A percentile compares a stretch with the other conserved stretches of the same genome.
Conservation (phyloP, 2,797 vertebrate species). For the Psittacula derbiana region DNA sequence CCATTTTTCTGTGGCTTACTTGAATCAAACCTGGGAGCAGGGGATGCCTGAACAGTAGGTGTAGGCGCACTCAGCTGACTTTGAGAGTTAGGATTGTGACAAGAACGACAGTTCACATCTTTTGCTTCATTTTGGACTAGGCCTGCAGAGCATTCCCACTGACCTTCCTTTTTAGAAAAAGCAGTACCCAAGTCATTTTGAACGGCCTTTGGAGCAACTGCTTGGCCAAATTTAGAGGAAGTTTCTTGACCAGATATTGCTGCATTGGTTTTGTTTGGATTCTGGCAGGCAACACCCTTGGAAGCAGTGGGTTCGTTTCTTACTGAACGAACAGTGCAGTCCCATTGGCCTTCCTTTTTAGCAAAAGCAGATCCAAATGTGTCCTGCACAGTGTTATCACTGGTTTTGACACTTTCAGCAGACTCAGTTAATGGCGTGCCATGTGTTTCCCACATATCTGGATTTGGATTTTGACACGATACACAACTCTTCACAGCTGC, state of each 20-base stretch:
- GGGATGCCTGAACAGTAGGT: neutral
- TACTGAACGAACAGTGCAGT: slow-evolving; percentile 81
- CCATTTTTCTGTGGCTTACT: slow-evolving; percentile 69
- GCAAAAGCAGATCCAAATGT: slow-evolving; percentile 75
- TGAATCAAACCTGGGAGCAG: slow-evolving; percentile 44
- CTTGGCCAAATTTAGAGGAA: slow-evolving; percentile 62
- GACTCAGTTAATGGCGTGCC: slow-evolving; percentile 20
- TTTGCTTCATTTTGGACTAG: slow-evolving; percentile 81
- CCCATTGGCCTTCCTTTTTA: slow-evolving; percentile 87
- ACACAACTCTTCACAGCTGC: slow-evolving; percentile 76
- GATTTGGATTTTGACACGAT: slow-evolving; percentile 79
- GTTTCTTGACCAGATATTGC: slow-evolving; percentile 20
- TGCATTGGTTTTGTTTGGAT: slow-evolving; percentile 40
- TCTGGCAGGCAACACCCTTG: slow-evolving; percentile 72
- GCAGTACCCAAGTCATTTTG: slow-evolving; percentile 72
- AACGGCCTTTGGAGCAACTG: slow-evolving; percentile 40
- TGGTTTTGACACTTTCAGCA: slow-evolving; percentile 38
- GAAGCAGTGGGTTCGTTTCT: slow-evolving; percentile 73
- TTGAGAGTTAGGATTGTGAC: slow-evolving; percentile 77
- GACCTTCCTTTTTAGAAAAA: slow-evolving; percentile 83
- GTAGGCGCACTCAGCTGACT: slow-evolving; percentile 49
- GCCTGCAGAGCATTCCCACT: slow-evolving; percentile 85
- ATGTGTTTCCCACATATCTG: slow-evolving; percentile 27
- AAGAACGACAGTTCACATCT: slow-evolving; percentile 77
- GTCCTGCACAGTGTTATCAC: slow-evolving; percentile 28